A percentile compares a stretch with the other conserved stretches of the same genome.
These are phyloP conservation scores for Prosopocoilus inquinatus DNA, from an alignment of 2,888 invertebrate species.

Conservation along the genomic window DNA sequence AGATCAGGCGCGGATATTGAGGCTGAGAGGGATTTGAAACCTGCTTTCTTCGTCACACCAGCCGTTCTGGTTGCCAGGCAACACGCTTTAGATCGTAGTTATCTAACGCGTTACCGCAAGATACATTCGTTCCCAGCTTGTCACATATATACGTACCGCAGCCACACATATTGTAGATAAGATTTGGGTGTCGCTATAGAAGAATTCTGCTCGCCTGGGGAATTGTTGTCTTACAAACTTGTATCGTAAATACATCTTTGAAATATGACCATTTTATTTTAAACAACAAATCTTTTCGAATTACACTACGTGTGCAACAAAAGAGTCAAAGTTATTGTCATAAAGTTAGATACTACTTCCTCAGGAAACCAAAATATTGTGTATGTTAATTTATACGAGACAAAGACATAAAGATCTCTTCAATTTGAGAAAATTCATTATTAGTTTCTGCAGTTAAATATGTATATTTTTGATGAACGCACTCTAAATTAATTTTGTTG, in stretches of 20 bases:
- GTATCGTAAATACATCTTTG: slow-evolving; percentile 23
- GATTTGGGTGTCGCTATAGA: slow-evolving; percentile 37
- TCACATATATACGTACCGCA: slow-evolving; percentile 42
- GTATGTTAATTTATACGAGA: too few relatives aligned
- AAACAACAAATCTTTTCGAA: too few relatives aligned
- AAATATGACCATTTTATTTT: neutral
- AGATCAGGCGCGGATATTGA: slow-evolving; percentile 43
- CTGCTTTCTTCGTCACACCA: slow-evolving; percentile 34
- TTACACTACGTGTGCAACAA: too few relatives aligned
- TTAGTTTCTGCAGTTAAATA: too few relatives aligned
- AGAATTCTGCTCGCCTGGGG: slow-evolving; percentile 24
- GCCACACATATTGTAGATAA: slow-evolving; percentile 44
- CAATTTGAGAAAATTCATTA: too few relatives aligned
- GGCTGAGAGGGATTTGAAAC: slow-evolving; percentile 41
- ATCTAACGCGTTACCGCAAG: slow-evolving; percentile 46
- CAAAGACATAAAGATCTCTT: too few relatives aligned
- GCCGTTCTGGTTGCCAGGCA: slow-evolving; percentile 40
- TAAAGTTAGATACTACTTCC: too few relatives aligned
- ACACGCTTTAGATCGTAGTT: slow-evolving; percentile 42
- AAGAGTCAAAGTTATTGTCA: too few relatives aligned
- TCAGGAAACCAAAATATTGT: too few relatives aligned
- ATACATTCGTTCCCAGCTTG: slow-evolving; percentile 46
- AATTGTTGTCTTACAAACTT: slow-evolving; percentile 22
- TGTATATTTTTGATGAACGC: too few relatives aligned
- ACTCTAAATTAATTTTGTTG: too few relatives aligned